phyloP scores from a whole-genome alignment of 2,888 invertebrate genomes.

The Platypus cylindrus region DNA sequence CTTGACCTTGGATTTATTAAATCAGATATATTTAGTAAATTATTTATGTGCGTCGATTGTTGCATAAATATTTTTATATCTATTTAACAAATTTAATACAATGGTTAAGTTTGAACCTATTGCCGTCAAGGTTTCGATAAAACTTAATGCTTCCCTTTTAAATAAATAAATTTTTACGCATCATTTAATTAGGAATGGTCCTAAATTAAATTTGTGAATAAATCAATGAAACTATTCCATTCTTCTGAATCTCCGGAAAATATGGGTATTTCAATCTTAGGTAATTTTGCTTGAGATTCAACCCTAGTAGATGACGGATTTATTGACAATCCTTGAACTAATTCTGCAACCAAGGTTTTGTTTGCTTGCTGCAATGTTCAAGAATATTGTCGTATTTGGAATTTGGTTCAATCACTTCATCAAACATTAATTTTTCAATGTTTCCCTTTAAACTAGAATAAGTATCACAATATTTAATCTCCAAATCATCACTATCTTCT shows the following conservation, averaged over 20 bases:
- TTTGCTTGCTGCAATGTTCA: too few species aligned
- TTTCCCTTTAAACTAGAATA: too few species aligned
- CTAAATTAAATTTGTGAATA: neutral
- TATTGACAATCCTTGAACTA: too few species aligned
- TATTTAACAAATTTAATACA: neutral
- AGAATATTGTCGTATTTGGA: too few species aligned
- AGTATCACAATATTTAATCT: too few species aligned
- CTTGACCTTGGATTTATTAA: neutral
- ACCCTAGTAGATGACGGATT: too few species aligned
- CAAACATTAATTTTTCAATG: too few species aligned
- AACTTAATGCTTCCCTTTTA: neutral
- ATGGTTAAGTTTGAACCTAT: neutral
- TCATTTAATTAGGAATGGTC: neutral
- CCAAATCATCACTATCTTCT: too few species aligned
- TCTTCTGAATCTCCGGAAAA: neutral
- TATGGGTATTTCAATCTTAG: neutral
- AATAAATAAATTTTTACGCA: neutral
- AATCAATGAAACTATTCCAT: neutral
- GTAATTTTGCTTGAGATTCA: too few species aligned
- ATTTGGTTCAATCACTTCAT: too few species aligned
- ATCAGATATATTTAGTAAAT: neutral
- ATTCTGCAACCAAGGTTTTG: too few species aligned
- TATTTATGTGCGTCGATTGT: neutral
- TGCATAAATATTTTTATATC: neutral
- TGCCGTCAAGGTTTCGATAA: neutral